phyloP scores from a whole-genome alignment of 2,888 invertebrate species.

The Steinernema scapterisci region DNA sequence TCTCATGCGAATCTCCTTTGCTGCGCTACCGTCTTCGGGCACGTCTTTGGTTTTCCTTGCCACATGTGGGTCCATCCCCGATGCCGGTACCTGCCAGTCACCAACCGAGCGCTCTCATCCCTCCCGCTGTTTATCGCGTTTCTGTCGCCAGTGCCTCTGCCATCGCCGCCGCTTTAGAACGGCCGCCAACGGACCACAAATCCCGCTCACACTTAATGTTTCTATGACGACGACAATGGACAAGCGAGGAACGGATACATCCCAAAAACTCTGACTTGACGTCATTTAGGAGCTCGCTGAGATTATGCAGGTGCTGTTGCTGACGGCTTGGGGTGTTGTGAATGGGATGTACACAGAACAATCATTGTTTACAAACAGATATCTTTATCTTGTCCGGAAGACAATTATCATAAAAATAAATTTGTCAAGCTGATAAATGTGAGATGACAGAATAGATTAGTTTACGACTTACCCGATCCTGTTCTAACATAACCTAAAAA shows the following conservation, averaged over 20 bases:
- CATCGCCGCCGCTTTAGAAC: background rate
- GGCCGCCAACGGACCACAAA: background rate
- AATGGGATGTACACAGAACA: no score
- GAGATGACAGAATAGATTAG: background rate
- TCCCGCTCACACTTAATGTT: slow-evolving; percentile 19
- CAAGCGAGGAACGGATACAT: background rate
- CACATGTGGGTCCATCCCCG: background rate
- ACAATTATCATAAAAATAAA: slow-evolving; percentile 9
- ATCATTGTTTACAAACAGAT: no score
- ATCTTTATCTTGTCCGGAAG: background rate
- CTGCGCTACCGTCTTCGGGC: slow-evolving; percentile 8
- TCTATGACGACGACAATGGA: slow-evolving; percentile 31
- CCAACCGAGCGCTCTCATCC: slow-evolving; percentile 24
- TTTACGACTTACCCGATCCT: background rate
- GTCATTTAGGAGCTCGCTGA: background rate
- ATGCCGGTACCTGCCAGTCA: slow-evolving; percentile 6
- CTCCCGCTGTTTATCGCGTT: slow-evolving; percentile 24
- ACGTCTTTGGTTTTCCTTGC: background rate
- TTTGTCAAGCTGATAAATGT: background rate
- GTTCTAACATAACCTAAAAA: no score
- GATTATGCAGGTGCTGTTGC: background rate
- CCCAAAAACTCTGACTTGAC: background rate
- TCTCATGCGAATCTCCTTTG: background rate
- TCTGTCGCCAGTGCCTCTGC: background rate
- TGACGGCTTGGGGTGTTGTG: background rate